These are phyloP conservation scores for Botrylloides violaceus DNA, from an alignment of 23 tunicate species.

Conservation along the genomic window DNA sequence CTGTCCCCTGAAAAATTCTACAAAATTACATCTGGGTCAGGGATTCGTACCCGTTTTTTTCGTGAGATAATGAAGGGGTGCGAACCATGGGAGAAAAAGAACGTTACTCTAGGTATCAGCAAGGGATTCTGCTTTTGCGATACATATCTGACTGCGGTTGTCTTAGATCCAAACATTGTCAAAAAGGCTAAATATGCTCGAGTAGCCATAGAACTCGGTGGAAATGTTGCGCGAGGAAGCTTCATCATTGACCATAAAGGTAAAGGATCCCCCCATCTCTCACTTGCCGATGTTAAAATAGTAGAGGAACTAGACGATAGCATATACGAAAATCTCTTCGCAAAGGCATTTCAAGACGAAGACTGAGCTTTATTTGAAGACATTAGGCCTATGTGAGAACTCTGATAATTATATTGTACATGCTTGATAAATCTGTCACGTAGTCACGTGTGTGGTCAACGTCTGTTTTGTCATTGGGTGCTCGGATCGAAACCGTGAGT, in stretches of 20 bases:
- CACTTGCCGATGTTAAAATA: not conserved
- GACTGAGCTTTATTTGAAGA: not conserved
- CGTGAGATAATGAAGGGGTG: not conserved
- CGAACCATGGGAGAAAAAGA: not conserved
- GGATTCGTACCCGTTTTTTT: not conserved
- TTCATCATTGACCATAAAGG: slow-evolving; percentile 6
- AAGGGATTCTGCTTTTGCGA: slow-evolving; percentile 21
- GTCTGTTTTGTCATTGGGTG: no score
- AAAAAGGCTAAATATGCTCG: not conserved
- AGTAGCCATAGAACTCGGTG: slow-evolving; percentile 17
- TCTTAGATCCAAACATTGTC: not conserved
- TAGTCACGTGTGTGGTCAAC: no score
- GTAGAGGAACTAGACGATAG: slow-evolving; percentile 11
- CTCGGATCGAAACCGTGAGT: no score
- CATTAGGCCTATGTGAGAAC: no score
- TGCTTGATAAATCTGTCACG: no score
- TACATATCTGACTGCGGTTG: not conserved
- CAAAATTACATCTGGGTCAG: not conserved
- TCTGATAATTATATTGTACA: no score
- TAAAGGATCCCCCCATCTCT: not conserved
- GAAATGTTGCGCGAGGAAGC: slow-evolving; percentile 10
- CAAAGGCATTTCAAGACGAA: not conserved
- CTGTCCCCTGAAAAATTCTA: not conserved
- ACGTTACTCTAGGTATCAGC: not conserved
- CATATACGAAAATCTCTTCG: not conserved